A percentile compares a stretch with the other conserved stretches of the same genome.
Evolutionary conservation across 2,888 invertebrate genomes (phyloP).

Genomic region (Exephanes ischioxanthus): DNA sequence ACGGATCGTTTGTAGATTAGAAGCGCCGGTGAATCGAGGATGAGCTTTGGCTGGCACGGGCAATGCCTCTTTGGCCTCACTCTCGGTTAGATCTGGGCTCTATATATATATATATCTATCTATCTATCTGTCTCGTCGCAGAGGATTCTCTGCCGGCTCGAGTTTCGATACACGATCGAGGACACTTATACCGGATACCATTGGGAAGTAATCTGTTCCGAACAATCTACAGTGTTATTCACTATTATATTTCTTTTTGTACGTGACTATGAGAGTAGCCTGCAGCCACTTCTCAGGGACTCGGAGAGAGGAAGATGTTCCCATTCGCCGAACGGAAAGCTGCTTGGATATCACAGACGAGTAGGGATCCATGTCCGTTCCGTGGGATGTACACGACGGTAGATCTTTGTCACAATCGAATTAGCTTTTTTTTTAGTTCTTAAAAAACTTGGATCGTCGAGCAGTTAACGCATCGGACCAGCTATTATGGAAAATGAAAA

Average conservation of each 20-base stretch:
- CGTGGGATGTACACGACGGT: constrained; percentile 18
- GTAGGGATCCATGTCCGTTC: constrained; percentile 23
- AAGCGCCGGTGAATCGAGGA: constrained; percentile 52
- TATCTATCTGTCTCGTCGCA: neutral
- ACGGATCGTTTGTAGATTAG: constrained; percentile 50
- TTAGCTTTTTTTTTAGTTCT: neutral
- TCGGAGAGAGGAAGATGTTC: constrained; percentile 38
- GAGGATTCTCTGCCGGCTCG: neutral
- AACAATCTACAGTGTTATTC: constrained; percentile 20
- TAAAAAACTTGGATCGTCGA: neutral
- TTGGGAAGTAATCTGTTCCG: constrained; percentile 26
- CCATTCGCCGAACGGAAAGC: constrained; percentile 37
- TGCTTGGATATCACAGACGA: neutral
- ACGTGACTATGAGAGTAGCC: neutral
- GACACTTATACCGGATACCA: constrained; percentile 37
- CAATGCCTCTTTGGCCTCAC: constrained; percentile 49
- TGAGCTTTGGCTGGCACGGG: constrained; percentile 23
- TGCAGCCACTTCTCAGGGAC: neutral
- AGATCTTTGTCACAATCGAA: constrained; percentile 20
- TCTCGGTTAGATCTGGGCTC: constrained; percentile 26
- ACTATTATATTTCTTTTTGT: neutral
- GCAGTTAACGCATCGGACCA: neutral
- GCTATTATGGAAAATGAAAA: neutral
- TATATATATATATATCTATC: neutral
- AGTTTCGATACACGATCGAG: neutral